Conservation (phyloP, 2,113 vertebrate species). For the Sylvia atricapilla region DNA sequence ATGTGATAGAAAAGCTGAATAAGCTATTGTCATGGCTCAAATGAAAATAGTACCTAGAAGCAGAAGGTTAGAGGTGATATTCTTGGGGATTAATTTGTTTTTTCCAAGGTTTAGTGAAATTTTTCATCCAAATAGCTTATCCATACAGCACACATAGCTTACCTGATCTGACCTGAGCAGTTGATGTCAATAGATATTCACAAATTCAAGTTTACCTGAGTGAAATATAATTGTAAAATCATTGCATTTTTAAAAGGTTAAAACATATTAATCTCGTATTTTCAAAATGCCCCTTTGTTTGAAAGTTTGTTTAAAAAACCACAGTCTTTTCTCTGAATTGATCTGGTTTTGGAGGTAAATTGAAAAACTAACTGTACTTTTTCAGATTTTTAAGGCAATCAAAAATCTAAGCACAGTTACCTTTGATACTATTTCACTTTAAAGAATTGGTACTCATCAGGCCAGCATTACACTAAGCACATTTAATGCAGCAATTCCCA, state of each 20-base stretch:
- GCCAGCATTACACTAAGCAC: neutral
- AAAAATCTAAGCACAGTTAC: neutral
- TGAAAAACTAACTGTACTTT: neutral
- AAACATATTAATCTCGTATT: neutral
- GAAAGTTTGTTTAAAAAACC: neutral
- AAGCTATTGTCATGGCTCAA: neutral
- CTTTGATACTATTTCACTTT: neutral
- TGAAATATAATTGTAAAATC: neutral
- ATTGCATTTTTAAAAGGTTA: neutral
- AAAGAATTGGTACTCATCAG: neutral
- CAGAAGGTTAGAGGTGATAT: neutral
- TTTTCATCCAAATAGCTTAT: neutral
- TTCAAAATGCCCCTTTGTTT: neutral
- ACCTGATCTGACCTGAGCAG: neutral
- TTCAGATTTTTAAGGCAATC: neutral
- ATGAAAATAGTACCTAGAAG: neutral
- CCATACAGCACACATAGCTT: neutral
- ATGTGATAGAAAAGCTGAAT: neutral
- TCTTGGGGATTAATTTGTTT: neutral
- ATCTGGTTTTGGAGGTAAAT: neutral
- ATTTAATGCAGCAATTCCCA: neutral
- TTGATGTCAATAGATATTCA: neutral
- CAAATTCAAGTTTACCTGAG: neutral
- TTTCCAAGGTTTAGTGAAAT: neutral
- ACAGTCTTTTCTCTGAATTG: neutral